Evolutionary conservation across 37 sponge, comb jelly and placozoan species (phyloP).

Genomic region (Cliona cf. orientalis): DNA sequence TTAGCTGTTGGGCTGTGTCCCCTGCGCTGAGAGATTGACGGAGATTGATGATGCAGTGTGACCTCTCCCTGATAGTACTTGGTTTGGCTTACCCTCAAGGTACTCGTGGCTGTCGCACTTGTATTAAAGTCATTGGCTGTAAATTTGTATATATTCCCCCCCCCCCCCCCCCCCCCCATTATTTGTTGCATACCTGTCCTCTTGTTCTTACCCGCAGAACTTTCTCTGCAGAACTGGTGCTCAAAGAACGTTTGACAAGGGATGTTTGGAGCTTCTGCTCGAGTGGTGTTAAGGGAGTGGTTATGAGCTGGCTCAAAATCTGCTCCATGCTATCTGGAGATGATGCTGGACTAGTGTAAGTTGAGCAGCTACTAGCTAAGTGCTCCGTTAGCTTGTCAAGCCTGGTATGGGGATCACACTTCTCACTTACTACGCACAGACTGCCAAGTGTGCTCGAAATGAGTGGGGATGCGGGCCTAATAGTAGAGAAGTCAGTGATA

Average conservation of each 20-base stretch:
- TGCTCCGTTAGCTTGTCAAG: too few relatives aligned
- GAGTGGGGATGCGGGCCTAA: not conserved
- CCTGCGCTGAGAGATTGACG: not conserved
- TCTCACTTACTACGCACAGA: not conserved
- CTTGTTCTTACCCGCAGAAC: constrained; percentile 6
- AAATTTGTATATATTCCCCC: too few relatives aligned
- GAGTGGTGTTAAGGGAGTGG: not conserved
- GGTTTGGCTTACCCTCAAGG: not conserved
- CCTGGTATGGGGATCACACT: not conserved
- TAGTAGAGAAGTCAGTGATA: not conserved
- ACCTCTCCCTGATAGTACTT: not conserved
- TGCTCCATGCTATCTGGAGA: not conserved
- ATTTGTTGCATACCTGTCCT: not conserved
- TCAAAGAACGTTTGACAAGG: not conserved
- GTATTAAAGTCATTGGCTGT: constrained; percentile 20
- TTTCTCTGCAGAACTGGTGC: not conserved
- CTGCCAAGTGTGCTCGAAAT: not conserved
- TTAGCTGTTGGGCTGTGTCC: not conserved
- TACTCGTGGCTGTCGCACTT: not conserved
- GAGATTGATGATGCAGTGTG: not conserved
- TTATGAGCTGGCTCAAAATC: constrained; percentile 1
- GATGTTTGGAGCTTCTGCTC: not conserved
- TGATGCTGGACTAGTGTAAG: not conserved
- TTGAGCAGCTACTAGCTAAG: not conserved
- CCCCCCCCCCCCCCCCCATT: too few relatives aligned